A percentile compares a stretch with the other conserved stretches of the same genome.
Conservation (phyloP, 2,113 vertebrate genomes). For the Chamaea fasciata region DNA sequence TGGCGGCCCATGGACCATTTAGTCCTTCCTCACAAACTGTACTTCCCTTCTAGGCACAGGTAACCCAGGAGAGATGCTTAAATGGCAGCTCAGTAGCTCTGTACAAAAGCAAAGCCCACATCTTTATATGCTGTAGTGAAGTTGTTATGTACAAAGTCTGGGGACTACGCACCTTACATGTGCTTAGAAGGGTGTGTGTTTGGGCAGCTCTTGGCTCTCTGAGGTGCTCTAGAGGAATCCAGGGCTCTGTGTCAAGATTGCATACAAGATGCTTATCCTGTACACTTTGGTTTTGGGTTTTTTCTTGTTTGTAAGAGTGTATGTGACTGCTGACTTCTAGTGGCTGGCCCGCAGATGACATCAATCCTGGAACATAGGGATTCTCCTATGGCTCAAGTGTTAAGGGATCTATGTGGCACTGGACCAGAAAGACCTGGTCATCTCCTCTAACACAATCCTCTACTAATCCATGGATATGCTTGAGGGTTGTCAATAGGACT, state of each 20-base stretch:
- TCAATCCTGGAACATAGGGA: neutral
- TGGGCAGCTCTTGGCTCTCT: neutral
- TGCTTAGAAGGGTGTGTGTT: neutral
- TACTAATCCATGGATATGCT: neutral
- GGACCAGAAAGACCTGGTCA: neutral
- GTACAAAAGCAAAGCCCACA: accelerated
- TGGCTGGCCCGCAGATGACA: neutral
- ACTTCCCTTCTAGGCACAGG: neutral
- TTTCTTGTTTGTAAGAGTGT: neutral
- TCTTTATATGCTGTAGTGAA: accelerated
- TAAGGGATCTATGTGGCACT: neutral
- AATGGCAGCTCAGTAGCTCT: neutral
- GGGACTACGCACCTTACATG: accelerated
- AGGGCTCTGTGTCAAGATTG: neutral
- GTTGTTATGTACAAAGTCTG: neutral
- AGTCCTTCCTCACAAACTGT: neutral
- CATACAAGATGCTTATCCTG: neutral
- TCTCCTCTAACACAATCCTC: neutral
- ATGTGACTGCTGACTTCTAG: conserved; percentile 20
- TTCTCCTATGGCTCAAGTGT: neutral
- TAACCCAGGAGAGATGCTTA: neutral
- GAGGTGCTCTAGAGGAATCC: neutral
- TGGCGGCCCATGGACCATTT: accelerated
- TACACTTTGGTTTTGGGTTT: neutral
- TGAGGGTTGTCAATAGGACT: neutral